Evolutionary conservation across 2,888 invertebrate genomes (phyloP).

Genomic region (Cordilura impudica): DNA sequence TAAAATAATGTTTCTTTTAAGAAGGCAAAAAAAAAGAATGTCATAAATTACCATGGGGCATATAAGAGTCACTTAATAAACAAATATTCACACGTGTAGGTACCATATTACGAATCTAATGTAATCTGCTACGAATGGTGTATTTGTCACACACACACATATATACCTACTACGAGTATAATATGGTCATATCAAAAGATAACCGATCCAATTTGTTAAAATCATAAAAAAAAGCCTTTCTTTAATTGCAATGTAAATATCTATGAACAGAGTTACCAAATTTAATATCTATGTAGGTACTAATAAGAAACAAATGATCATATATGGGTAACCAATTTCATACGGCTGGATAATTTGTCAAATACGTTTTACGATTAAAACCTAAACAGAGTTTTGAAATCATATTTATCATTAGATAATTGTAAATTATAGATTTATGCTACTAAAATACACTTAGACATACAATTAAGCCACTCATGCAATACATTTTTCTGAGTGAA

Average conservation of each 20-base stretch:
- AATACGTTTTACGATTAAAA: no score
- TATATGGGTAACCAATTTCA: no score
- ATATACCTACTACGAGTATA: not conserved
- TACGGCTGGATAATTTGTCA: no score
- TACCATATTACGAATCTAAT: not conserved
- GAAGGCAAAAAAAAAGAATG: not conserved
- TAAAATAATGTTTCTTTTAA: not conserved
- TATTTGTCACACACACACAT: not conserved
- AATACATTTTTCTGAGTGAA: no score
- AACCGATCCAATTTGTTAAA: constrained; percentile 9
- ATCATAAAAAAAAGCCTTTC: not conserved
- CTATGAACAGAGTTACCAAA: no score
- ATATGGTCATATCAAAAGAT: constrained; percentile 26
- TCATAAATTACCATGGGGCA: not conserved
- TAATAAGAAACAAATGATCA: no score
- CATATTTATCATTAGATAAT: no score
- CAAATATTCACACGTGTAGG: not conserved
- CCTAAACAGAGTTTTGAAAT: no score
- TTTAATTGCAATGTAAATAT: not conserved
- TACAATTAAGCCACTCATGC: no score
- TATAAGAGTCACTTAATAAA: not conserved
- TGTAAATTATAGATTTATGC: no score
- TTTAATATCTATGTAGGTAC: no score
- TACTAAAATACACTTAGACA: no score
- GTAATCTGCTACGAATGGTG: not conserved